Percentiles rank a stretch among this genome's conserved stretches.
These are phyloP conservation scores for Anisognathus igniventris DNA, from an alignment of 2,797 vertebrate genomes.

Conservation along the genomic window DNA sequence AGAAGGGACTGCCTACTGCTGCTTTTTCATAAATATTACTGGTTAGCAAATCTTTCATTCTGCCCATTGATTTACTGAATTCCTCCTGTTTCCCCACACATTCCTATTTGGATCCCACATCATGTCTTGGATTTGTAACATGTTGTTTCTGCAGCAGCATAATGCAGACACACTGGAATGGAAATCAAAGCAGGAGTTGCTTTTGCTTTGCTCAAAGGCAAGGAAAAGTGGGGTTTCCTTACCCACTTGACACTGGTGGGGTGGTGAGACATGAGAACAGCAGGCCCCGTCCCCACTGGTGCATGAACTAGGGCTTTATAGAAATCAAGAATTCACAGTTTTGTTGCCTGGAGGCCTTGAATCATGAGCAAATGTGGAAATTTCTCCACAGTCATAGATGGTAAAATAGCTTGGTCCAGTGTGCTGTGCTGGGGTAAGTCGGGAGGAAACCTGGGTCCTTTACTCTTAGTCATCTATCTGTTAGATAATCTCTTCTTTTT, in stretches of 20 bases:
- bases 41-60: neutral
- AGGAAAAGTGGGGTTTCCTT: neutral
- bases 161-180: neutral
- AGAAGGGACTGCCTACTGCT: neutral
- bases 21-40: neutral
- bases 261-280: neutral
- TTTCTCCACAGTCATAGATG: neutral
- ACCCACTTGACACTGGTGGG: neutral
- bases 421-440: neutral
- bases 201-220: neutral
- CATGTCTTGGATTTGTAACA: accelerated
- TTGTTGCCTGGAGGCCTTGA: neutral
- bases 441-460: neutral
- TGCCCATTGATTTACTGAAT: neutral
- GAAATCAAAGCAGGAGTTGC: neutral
- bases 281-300: neutral
- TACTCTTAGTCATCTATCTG: neutral
- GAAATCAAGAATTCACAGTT: neutral
- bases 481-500: neutral
- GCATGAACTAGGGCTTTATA: neutral
- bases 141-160: neutral
- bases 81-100: neutral
- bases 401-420: neutral
- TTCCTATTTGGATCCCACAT: neutral
- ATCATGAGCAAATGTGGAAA: neutral